phyloP scores from a whole-genome alignment of 1,140 invertebrate genomes.

The Rhagoletis pomonella region DNA sequence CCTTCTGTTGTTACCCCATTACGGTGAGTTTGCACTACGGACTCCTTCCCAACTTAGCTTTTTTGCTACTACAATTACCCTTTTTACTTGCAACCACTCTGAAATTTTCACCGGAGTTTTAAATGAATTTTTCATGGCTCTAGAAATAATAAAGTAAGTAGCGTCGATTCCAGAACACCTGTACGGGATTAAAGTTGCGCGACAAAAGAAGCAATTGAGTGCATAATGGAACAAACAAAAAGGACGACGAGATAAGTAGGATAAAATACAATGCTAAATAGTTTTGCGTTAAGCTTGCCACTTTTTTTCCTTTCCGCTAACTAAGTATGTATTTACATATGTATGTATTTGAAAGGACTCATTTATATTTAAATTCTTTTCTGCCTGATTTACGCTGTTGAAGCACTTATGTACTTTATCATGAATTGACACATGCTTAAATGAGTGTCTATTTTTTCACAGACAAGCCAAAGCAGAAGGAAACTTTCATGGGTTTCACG shows the following conservation, averaged over 20 bases:
- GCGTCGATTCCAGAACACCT: conserved; percentile 40
- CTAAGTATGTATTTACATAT: too few relatives aligned
- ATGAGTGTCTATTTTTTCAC: background rate
- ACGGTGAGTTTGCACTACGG: background rate
- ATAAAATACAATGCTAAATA: conserved; percentile 34
- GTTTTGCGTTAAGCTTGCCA: conserved; percentile 3
- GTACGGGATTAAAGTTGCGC: conserved; percentile 34
- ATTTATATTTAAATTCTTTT: conserved; percentile 25
- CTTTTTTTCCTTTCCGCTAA: background rate
- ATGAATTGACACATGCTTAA: background rate
- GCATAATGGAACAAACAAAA: conserved; percentile 20
- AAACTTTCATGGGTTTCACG: background rate
- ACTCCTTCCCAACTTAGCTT: background rate
- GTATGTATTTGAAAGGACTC: background rate
- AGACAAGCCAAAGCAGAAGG: background rate
- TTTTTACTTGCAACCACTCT: background rate
- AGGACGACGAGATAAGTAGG: background rate
- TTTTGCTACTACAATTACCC: too few relatives aligned
- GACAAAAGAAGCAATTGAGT: conserved; percentile 38
- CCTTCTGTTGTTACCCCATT: background rate
- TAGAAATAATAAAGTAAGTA: conserved; percentile 31
- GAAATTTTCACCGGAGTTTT: conserved; percentile 35
- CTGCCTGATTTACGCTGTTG: background rate
- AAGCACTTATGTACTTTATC: background rate
- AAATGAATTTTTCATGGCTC: conserved; percentile 40